Base-by-base conservation (phyloP, 2,888 invertebrate species). In the Diarsia brunnea region DNA sequence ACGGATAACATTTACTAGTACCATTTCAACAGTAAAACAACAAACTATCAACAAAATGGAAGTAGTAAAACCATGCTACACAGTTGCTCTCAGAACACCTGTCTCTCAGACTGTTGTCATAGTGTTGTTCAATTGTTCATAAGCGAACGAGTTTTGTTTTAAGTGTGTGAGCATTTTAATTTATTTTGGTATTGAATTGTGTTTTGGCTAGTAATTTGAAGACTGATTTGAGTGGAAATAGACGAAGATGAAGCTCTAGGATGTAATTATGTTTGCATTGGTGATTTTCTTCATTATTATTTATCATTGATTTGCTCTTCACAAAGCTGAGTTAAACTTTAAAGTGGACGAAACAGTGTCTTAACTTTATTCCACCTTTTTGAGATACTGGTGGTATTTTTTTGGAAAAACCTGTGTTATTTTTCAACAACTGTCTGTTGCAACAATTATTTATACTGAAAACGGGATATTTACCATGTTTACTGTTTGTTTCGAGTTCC, bases 51-150 rank as follows among this genome's bases (percentile, higher is more conserved):
- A 55, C 24, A 79, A 45, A 77, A 55, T 43, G 4, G 38, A 69
- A 43, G 47, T 16, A 31, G 21, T 79, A 79, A 58, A 75, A 79
- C 43, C 16, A 31, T 21, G 14, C 10, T 51, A 24, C 43, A 45
- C 12, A 31, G 43, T 70, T 60, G 75, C 16, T 60, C n/a, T 43
- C 11, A n/a, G n/a, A 31, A 72, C 75, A 79, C 60, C 31, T 75
- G 49, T 43, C 21, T 70, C 63, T 24, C 24, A 45, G 8, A 43
- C 58, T 49, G 24, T 38, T 31, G 16, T 49, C 27, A 47, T 24
- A 19, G 21, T 51, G 4, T 43, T 61, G 75, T 69, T 47, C 47
- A 45, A 31, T 31, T 24, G 55, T 70, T 68, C 31, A 31, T 21
- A 16, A 1, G 4, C 10, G 16, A 70, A 53, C 2, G 49, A 24